phyloP scores from a whole-genome alignment of 2,797 vertebrate species.

The Synanceia verrucosa region DNA sequence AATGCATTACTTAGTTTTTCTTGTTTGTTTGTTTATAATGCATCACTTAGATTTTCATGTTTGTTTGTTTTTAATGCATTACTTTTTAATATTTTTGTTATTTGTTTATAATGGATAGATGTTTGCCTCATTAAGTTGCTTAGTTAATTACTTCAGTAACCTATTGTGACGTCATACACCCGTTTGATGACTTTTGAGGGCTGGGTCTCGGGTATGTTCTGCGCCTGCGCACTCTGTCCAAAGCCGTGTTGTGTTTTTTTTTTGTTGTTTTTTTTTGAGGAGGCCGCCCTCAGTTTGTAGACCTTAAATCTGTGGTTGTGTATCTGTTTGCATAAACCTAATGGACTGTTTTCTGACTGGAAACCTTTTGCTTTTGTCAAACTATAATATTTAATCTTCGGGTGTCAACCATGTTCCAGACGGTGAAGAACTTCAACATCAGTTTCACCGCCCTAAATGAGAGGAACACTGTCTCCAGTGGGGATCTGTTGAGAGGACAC shows the following conservation, averaged over 20 bases:
- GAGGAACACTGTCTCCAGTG: constrained; percentile 13
- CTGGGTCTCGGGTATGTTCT: neutral
- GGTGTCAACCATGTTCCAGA: constrained; percentile 46
- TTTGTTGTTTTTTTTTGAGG: neutral
- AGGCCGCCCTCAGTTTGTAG: too few relatives aligned
- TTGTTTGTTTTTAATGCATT: too few relatives aligned
- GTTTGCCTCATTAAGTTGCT: too few relatives aligned
- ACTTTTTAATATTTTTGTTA: too few relatives aligned
- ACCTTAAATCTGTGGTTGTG: neutral
- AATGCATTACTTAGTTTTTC: too few relatives aligned
- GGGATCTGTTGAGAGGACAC: constrained; percentile 45
- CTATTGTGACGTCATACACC: too few relatives aligned
- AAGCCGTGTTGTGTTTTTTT: accelerated
- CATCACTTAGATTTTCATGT: too few relatives aligned
- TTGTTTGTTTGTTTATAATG: too few relatives aligned
- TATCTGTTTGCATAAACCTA: neutral
- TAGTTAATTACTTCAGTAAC: too few relatives aligned
- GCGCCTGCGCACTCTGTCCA: constrained; percentile 13
- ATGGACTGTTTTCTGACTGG: too few relatives aligned
- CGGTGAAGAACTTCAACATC: constrained; percentile 55
- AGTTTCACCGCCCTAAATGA: constrained; percentile 25
- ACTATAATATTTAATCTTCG: neutral
- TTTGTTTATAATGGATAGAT: too few relatives aligned
- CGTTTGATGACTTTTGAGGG: too few relatives aligned
- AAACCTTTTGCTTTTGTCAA: neutral